Base-by-base conservation (phyloP, 2,797 vertebrate genomes). In the Myotis myotis region DNA sequence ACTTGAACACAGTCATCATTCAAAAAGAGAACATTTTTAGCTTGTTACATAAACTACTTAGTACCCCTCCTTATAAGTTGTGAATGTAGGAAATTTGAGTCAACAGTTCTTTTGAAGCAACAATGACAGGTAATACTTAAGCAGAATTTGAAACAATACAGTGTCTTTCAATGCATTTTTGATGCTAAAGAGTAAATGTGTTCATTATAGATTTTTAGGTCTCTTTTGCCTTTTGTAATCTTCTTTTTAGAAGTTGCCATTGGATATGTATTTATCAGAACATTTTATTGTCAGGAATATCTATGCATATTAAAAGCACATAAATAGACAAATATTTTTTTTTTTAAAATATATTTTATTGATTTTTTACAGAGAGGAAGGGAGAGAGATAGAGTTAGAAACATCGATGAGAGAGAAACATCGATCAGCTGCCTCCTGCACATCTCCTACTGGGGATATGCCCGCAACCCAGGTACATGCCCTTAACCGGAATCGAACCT, bases 61-160 rank as follows among this genome's bases (percentile, higher is more conserved):
- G 38, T 64, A 12, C 25, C 10, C 13, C 36, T 22, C 3, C 5
- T 4, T 2, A 30, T 44, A 20, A 22, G 19, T 64, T 75, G 6
- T 82, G 12, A 80, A 16, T 75, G 36, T 80, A 79, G 47, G 41
- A 92, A 72, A 87, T 76, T 76, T 57, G 38, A 87, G 15, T 80
- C 36, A 57, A 30, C 28, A 62, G 0, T 88, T 85, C 36, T 78
- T 0, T 79, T 82, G 44, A 87, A 92, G 41, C 55, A 94, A 12
- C 49, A 87, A 1, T 87, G 13, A 87, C 55, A 64, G 22, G 47
- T 90, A 51, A 30, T 66, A 72, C 12, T 81, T 82, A 79, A 90
- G 72, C 36, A 78, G 78, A 78, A 76, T 89, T 86, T 62, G 38
- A 75, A 95, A 74, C 25, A 95, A 22, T 89, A 89, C 25, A 93